These are phyloP conservation scores for Sigmodon hispidus DNA, from an alignment of 2,113 vertebrate species.

Conservation along the genomic window DNA sequence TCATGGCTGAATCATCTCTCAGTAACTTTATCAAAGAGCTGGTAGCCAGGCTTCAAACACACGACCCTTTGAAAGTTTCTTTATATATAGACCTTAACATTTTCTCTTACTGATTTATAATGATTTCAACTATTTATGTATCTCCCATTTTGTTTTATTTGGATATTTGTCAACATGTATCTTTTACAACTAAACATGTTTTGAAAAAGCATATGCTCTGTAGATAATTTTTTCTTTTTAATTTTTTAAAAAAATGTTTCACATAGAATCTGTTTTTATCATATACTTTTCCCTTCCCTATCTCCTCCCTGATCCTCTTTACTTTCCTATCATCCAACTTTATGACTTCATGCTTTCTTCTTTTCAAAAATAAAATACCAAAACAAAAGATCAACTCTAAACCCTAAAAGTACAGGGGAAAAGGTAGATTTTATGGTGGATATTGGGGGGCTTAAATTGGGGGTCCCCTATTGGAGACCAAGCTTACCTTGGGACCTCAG, in stretches of 20 bases:
- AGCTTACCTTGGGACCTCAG: too few species aligned
- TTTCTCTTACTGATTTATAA: not conserved
- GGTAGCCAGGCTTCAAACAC: not conserved
- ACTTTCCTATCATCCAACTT: not conserved
- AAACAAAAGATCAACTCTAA: not conserved
- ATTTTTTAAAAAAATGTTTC: not conserved
- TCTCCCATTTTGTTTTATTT: not conserved
- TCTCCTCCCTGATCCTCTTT: not conserved
- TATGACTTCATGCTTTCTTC: not conserved
- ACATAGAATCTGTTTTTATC: not conserved
- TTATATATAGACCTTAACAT: not conserved
- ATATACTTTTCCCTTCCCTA: not conserved
- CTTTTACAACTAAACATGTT: not conserved
- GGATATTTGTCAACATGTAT: not conserved
- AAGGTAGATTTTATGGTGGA: too few species aligned
- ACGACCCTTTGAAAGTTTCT: not conserved
- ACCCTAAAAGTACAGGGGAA: too few species aligned
- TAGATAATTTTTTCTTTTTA: not conserved
- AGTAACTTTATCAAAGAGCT: not conserved
- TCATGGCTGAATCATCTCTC: not conserved
- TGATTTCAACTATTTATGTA: not conserved
- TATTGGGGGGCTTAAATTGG: too few species aligned
- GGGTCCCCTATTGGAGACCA: too few species aligned
- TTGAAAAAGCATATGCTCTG: not conserved
- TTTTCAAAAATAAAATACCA: not conserved